Conservation (phyloP, 1,140 invertebrate genomes). For the Aethina tumida region DNA sequence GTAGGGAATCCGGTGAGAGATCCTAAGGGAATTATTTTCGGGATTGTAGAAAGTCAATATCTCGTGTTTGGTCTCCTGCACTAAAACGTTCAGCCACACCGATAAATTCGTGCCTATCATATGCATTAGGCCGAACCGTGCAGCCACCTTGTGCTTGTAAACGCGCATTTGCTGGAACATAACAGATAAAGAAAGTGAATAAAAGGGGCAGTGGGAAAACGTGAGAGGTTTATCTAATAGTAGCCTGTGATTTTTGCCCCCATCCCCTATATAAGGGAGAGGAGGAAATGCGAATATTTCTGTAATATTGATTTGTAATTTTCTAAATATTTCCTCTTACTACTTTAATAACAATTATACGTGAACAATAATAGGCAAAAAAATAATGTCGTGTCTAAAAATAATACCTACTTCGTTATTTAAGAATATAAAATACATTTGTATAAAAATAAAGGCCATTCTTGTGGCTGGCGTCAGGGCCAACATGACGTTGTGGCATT, state of each 20-base stretch:
- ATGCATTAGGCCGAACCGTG: conserved; percentile 87
- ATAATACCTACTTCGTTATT: conserved; percentile 37
- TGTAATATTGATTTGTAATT: too few relatives aligned
- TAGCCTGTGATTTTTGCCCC: too few relatives aligned
- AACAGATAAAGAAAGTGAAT: conserved; percentile 4
- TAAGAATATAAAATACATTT: conserved; percentile 92
- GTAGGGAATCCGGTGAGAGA: conserved; percentile 51
- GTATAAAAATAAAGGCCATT: conserved; percentile 92
- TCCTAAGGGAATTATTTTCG: conserved; percentile 67
- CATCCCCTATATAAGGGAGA: too few relatives aligned
- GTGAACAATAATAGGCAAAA: conserved; percentile 2
- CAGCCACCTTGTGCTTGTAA: conserved; percentile 75
- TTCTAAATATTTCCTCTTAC: too few relatives aligned
- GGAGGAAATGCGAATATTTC: too few relatives aligned
- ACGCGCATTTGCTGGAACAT: conserved; percentile 73
- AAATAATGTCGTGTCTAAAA: conserved; percentile 1
- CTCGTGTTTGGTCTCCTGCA: conserved; percentile 90
- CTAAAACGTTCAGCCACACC: conserved; percentile 85
- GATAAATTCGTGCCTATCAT: conserved; percentile 93
- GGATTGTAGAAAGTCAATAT: conserved; percentile 83
- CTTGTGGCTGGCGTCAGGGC: conserved; percentile 77
- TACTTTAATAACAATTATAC: background rate
- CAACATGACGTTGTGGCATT: conserved; percentile 68
- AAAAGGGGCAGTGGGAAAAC: background rate
- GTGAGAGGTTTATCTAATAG: background rate